Evolutionary conservation across 2,113 vertebrate species (phyloP).

Genomic region (Megaleporinus macrocephalus): DNA sequence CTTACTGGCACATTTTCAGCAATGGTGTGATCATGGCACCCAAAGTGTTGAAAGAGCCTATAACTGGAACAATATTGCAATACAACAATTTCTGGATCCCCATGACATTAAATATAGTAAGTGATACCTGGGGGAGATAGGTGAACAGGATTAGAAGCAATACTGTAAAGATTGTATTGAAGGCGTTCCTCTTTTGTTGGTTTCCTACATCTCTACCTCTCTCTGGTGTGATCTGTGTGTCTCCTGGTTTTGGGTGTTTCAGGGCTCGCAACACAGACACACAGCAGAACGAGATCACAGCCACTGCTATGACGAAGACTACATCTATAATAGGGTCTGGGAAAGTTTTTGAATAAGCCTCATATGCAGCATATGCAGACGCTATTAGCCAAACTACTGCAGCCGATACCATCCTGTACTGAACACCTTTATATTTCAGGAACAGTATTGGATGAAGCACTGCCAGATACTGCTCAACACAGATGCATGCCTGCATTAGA

Average conservation of each 20-base stretch:
- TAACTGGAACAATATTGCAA: neutral
- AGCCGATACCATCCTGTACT: conserved; percentile 42
- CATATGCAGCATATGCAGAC: neutral
- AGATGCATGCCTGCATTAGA: conserved; percentile 32
- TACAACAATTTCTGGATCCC: neutral
- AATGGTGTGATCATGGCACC: conserved; percentile 1
- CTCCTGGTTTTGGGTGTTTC: conserved; percentile 13
- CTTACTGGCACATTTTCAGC: conserved; percentile 14
- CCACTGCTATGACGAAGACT: conserved; percentile 15
- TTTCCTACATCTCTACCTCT: neutral
- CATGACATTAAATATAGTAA: neutral
- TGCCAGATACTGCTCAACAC: conserved; percentile 41
- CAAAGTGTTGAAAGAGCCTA: conserved; percentile 21
- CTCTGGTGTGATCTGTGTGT: neutral
- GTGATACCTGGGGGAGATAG: neutral
- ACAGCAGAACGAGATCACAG: conserved; percentile 19
- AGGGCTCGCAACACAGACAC: neutral
- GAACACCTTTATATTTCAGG: conserved; percentile 29
- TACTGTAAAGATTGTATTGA: neutral
- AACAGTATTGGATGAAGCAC: conserved; percentile 41
- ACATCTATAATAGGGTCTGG: neutral
- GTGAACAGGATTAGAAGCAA: conserved; percentile 1
- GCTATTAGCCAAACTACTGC: neutral
- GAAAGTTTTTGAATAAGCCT: neutral
- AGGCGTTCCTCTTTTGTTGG: conserved; percentile 18